phyloP scores from a whole-genome alignment of 1,140 invertebrate species.

The Megathymus violae region DNA sequence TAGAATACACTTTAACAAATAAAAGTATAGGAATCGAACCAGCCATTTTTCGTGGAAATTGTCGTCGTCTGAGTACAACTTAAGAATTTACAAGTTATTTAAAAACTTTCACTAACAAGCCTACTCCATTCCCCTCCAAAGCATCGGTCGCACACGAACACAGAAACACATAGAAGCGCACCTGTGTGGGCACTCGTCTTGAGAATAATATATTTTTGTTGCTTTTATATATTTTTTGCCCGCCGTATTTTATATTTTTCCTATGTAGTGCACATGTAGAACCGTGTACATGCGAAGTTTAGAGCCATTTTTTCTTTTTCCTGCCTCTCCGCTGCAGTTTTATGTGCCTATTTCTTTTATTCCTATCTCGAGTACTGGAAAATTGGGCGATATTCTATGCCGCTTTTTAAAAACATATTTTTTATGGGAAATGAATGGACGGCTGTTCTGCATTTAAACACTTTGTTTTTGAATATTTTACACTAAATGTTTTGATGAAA shows the following conservation, averaged over 20 bases:
- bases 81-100: not conserved
- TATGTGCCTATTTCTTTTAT: conserved; percentile 43
- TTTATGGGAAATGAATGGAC: conserved; percentile 27
- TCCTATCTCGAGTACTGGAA: conserved; percentile 41
- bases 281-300: conserved; percentile 35
- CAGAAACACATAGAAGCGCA: conserved; percentile 45
- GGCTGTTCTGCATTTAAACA: conserved; percentile 6
- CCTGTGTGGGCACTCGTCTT: conserved; percentile 74
- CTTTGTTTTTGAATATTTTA: conserved; percentile 21
- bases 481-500: not conserved
- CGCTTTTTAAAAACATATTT: conserved; percentile 31
- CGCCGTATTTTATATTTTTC: conserved; percentile 77
- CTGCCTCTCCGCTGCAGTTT: conserved; percentile 42
- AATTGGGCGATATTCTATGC: conserved; percentile 34
- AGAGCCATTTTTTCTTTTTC: conserved; percentile 50
- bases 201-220: conserved; percentile 83
- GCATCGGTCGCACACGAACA: conserved; percentile 53
- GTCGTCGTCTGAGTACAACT: too few relatives aligned
- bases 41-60: too few relatives aligned
- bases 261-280: conserved; percentile 58
- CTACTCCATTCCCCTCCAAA: conserved; percentile 49
- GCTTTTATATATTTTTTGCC: conserved; percentile 81
- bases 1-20: too few relatives aligned
- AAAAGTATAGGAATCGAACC: too few relatives aligned
- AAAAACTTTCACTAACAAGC: conserved; percentile 13